Evolutionary conservation across 2,113 vertebrate genomes (phyloP), one percentile per base, ranked within the genome.

Genomic region (Sprattus sprattus): DNA sequence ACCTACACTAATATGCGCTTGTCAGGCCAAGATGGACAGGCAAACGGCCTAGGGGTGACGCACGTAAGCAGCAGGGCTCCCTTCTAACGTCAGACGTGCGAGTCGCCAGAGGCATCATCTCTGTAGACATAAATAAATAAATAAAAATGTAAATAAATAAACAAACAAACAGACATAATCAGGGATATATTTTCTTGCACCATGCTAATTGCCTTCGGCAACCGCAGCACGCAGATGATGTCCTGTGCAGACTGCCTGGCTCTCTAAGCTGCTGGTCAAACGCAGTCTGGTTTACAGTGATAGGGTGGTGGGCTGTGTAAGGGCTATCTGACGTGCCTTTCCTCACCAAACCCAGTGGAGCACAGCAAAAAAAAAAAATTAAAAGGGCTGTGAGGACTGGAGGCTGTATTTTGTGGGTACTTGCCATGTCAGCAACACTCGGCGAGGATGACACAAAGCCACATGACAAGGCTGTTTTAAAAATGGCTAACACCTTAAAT

Each of bases 61-160:
- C 54, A 57, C 18, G 54, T 20, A 57, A 57, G 54, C 54, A 57
- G 54, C 54, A 22, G 54, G 54, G 20, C 3, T 57, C 54, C 54
- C 54, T 49, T 57, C 54, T 22, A 57, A 57, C 22, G 54, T 57
- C 54, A 57, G 54, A 57, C 52, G 18, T 22, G 54, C 0, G 54
- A 57, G 54, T 20, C 18, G 52, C 20, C 54, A 57, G 20, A 57
- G 54, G 54, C 18, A 20, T 57, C 54, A 82, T 50, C 7, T n/a
- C n/a, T 28, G 20, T 15, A 22, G 16, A 45, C 80, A 81, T 45
- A 85, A 50, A 82, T n/a, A 85, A 28, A 82, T 54, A 82, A 52
- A 82, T 54, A 28, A 57, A 32, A 10, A 20, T 49, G 54, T 49
- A 54, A 75, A 81, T 28, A 85, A 32, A 82, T 54, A 82, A 52